Percentiles rank a stretch among this genome's conserved stretches.
Evolutionary conservation across 2,797 vertebrate genomes (phyloP).

Genomic region (Tympanoctomys barrerae): DNA sequence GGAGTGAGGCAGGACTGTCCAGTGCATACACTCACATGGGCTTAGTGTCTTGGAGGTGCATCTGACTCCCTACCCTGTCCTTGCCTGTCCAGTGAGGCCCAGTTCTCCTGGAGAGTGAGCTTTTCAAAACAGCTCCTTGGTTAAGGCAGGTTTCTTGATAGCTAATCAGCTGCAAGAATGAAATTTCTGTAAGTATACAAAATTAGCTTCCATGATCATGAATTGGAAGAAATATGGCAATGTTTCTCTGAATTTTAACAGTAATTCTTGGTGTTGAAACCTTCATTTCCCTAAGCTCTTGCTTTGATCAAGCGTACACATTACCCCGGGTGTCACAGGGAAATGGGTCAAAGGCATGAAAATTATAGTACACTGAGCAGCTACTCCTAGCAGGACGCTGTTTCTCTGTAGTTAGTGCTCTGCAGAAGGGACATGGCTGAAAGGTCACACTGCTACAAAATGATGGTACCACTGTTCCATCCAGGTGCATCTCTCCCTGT

Average conservation of each 20-base stretch:
- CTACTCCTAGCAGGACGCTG: not conserved
- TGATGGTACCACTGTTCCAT: not conserved
- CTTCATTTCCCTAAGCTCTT: not conserved
- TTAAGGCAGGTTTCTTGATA: not conserved
- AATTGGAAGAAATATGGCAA: not conserved
- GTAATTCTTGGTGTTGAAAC: not conserved
- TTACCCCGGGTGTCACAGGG: not conserved
- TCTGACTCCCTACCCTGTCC: not conserved
- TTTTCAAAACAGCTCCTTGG: not conserved
- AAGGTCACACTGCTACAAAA: not conserved
- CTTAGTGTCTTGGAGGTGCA: not conserved
- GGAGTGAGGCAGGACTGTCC: not conserved
- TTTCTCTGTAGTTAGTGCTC: not conserved
- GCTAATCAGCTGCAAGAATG: not conserved
- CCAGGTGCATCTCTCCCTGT: not conserved
- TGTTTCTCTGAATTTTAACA: not conserved
- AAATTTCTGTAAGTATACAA: not conserved
- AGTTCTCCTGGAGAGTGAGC: not conserved
- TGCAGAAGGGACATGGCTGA: not conserved
- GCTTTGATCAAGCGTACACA: not conserved
- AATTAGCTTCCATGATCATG: not conserved
- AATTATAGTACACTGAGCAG: rapidly evolving
- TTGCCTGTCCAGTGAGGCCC: not conserved
- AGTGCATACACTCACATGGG: not conserved
- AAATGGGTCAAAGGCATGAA: not conserved